Base-by-base conservation (phyloP, 2,113 vertebrate genomes). In the Ciconia stormi region DNA sequence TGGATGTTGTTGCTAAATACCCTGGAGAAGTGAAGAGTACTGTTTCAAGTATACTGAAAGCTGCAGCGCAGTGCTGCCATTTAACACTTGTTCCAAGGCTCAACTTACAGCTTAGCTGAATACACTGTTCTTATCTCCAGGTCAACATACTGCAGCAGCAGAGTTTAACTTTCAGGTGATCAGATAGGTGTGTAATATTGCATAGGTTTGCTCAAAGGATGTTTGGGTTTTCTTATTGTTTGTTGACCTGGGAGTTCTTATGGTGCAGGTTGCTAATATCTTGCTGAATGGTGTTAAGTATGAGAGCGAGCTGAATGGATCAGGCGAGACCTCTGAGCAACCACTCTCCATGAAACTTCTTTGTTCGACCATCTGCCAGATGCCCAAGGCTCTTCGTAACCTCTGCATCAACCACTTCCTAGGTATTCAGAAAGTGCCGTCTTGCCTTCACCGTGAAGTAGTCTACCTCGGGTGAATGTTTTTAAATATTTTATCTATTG, bases 401-500 rank as follows among this genome's bases (percentile, higher is more conserved):
- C 99, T 99, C 93, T 99, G 99, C 93, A 99, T 99, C 98, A 99
- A 99, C 98, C 99, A 99, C 97, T 99, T 99, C 97, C 95, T 99
- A 98, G 99, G 99, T 99, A 98, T 97, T 71, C 14, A 55, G 62
- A 85, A 50, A 94, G 21, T 1, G 1, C 49, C 1, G 0, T 38
- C 52, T 46, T 55, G 42, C 50, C 87, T 91, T 91, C 56, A 22
- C 46, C 0, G 0, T 74, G 55, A 77, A 62, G 32, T 52, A 7
- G 23, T 71, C 44, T 34, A 11, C 38, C 56, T 87, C 0, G 3
- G 27, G 30, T 63, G 47, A 83, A 84, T 59, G 30, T 70, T 90
- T 90, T 66, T 3, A 63, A 76, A 8, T 67, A 8, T 83, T 76
- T 72, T 62, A 47, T 50, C 65, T 77, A 2, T 72, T 69, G 26